A percentile compares a stretch with the other conserved stretches of the same genome.
These are phyloP conservation scores for Furcifer pardalis DNA, from an alignment of 2,797 vertebrate genomes.

Conservation along the genomic window DNA sequence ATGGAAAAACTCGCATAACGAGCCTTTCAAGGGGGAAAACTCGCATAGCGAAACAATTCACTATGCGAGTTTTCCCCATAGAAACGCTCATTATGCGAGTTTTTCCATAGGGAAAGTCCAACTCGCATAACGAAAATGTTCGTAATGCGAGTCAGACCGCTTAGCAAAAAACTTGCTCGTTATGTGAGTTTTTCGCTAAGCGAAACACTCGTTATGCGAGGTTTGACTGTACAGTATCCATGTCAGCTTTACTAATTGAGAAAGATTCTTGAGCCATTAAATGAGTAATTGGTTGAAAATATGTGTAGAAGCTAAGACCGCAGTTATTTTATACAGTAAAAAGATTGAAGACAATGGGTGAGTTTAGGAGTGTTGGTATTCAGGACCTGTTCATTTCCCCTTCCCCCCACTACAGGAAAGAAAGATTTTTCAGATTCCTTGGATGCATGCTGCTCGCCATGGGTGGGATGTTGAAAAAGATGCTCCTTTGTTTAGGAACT, in stretches of 20 bases:
- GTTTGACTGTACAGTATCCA: too few species aligned
- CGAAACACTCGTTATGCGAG: too few species aligned
- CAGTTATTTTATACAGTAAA: conserved; percentile 37
- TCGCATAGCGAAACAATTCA: too few species aligned
- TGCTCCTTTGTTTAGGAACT: conserved; percentile 96
- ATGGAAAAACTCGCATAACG: too few species aligned
- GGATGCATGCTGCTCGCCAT: conserved; percentile 98
- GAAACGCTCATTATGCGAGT: too few species aligned
- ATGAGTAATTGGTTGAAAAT: conserved; percentile 26
- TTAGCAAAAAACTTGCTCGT: too few species aligned
- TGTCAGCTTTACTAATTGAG: conserved; percentile 39
- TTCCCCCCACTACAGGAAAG: conserved; percentile 91
- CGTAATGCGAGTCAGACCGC: too few species aligned
- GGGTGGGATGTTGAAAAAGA: conserved; percentile 99
- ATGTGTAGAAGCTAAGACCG: conserved; percentile 28
- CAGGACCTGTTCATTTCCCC: conserved; percentile 43
- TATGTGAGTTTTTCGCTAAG: too few species aligned
- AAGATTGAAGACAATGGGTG: conserved; percentile 36
- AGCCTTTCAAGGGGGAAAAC: too few species aligned
- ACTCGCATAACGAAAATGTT: too few species aligned
- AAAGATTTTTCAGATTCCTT: conserved; percentile 98
- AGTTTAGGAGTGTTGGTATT: conserved; percentile 43
- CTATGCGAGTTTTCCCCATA: too few species aligned
- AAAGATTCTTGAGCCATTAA: conserved; percentile 22
- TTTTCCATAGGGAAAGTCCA: too few species aligned